Percentiles rank a stretch among this genome's conserved stretches.
Evolutionary conservation across 2,797 vertebrate genomes (phyloP).

Genomic region (Muraenolepis orangiensis): DNA sequence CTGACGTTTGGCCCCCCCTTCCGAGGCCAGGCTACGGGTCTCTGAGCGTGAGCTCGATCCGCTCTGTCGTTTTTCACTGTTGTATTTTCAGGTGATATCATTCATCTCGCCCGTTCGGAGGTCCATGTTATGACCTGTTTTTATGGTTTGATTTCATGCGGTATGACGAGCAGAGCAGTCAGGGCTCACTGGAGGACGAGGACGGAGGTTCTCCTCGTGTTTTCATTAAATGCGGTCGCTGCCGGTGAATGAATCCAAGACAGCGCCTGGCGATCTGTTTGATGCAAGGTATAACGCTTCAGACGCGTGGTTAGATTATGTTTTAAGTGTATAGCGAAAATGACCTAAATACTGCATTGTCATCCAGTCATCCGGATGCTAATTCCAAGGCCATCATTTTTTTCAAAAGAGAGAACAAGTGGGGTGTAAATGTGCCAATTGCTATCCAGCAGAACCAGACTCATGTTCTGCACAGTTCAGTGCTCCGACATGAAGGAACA

Average conservation of each 20-base stretch:
- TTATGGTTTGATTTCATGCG: slow-evolving; percentile 45
- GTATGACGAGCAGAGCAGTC: slow-evolving; percentile 49
- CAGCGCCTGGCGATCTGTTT: neutral
- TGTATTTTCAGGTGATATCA: slow-evolving; percentile 60
- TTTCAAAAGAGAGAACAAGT: slow-evolving; percentile 31
- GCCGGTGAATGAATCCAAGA: slow-evolving; percentile 12
- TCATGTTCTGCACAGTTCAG: slow-evolving; percentile 52
- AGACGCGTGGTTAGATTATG: too few species aligned
- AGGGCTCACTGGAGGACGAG: neutral
- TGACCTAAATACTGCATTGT: too few species aligned
- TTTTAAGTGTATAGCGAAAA: too few species aligned
- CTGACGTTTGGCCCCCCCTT: slow-evolving; percentile 38
- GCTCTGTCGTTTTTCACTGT: slow-evolving; percentile 47
- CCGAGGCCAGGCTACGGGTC: slow-evolving; percentile 39
- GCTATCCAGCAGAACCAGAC: slow-evolving; percentile 40
- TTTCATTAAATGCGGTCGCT: slow-evolving; percentile 23
- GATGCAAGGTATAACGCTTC: neutral
- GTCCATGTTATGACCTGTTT: slow-evolving; percentile 57
- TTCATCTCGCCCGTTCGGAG: slow-evolving; percentile 40
- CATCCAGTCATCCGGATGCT: too few species aligned
- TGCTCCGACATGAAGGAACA: slow-evolving; percentile 46
- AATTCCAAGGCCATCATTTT: too few species aligned
- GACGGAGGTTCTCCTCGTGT: slow-evolving; percentile 17
- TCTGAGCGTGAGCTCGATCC: slow-evolving; percentile 38
- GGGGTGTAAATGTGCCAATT: slow-evolving; percentile 48